Evolutionary conservation across 2,888 invertebrate genomes (phyloP), one percentile per base, ranked within the genome.

Genomic region (Drosophila robusta): DNA sequence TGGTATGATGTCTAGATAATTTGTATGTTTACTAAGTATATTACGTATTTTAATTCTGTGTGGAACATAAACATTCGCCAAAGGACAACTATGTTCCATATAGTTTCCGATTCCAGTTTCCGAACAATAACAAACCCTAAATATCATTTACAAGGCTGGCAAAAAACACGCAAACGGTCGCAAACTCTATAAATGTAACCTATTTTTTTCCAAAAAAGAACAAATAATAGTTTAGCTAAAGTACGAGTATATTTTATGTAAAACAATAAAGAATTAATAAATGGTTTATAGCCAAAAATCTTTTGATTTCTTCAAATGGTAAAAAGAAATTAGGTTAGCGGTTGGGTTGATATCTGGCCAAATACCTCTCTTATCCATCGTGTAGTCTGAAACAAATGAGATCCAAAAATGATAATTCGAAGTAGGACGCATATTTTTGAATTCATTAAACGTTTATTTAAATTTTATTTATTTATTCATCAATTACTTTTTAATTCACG

Each of bases 101-200:
- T 18, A 22, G 38, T 26, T 41, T 36, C n/a, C 24, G 50, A 12
- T 45, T 63, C 45, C 24, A 47, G 54, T 69, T 34, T 45, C 24
- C 24, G 18, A 50, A 38, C 12, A 62, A 26, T 29, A 58, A 67
- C 26, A 63, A 60, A 64, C 68, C 64, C 42, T 38, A 47, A 29
- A 75, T 75, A 75, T 77, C 75, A 77, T 65, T 73, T 56, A 75
- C 67, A 76, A 75, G 71, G 56, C 66, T 71, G 72, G 55, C 9
- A 44, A 42, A 50, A 18, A 49, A 57, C 29, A 39, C 18, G 45
- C 38, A 18, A 42, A 32, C n/a, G 47, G 45, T 67, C 62, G 12
- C 41, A 34, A 14, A 18, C 18, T 18, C 18, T 18, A 18, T 18
- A 12, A 24, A 45, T 18, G 29, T 18, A 50, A 68, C 67, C 67